Evolutionary conservation across 2,113 vertebrate species (phyloP), one percentile per base, ranked within the genome.

Genomic region (Myodes glareolus): DNA sequence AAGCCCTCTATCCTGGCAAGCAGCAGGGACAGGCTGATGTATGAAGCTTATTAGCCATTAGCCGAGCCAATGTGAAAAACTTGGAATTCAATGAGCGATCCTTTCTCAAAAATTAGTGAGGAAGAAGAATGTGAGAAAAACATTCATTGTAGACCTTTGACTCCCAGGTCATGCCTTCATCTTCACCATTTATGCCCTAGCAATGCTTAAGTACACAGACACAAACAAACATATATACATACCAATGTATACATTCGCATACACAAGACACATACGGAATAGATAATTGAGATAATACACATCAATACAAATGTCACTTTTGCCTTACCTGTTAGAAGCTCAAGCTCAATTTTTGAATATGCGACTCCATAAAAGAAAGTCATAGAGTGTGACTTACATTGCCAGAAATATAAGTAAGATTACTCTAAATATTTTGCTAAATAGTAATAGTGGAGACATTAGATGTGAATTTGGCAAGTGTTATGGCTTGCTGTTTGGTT

Each of bases 271-370:
- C 0, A 3, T 19, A 50, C 33, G 7, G 29, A 50, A 50, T 16
- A 78, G 31, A 33, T 52, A 10, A 33, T 52, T 78, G 12, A 50
- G 76, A 17, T 19, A 33, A 50, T 8, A 52, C 4, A 23, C 29
- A 23, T 10, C 29, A 7, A 21, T 11, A 39, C 1, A 13, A 63
- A 11, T 42, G 12, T 5, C 3, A 16, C 10, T 0, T 45, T 33
- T 14, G 0, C 2, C 14, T 75, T 5, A 63, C 21, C 14, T 19
- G 13, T 5, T 67, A 1, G 33, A 6, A 63, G 5, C 0, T 19
- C 7, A 36, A 29, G 29, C 13, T 27, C 76, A 36, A 89, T 88
- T 16, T 76, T 4, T 36, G 21, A 10, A 33, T 29, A 47, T 58
- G 65, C 61, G 2, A 39, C 39, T 11, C 12, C 17, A 3, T 63